Evolutionary conservation across 2,797 vertebrate genomes (phyloP).

Genomic region (Phalloptychus januarius): DNA sequence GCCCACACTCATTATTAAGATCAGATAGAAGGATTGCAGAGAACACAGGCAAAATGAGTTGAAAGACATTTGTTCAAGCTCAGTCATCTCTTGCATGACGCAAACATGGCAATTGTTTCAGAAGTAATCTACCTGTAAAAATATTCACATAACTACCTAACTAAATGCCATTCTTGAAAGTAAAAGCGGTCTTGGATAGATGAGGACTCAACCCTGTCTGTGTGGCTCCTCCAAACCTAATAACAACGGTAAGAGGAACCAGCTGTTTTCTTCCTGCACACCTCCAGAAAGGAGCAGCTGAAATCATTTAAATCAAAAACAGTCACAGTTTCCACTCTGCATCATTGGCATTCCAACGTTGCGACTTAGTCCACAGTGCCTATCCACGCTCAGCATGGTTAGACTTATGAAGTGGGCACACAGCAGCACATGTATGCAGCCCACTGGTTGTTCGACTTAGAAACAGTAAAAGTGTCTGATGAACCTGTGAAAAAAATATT

Average conservation of each 20-base stretch:
- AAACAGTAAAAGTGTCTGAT: conserved; percentile 52
- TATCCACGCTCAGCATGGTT: conserved; percentile 71
- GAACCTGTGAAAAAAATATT: neutral
- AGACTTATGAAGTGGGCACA: conserved; percentile 74
- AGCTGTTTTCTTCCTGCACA: conserved; percentile 75
- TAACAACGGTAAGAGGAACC: conserved; percentile 75
- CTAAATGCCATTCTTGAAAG: conserved; percentile 39
- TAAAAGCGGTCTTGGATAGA: conserved; percentile 32
- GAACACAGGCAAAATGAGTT: neutral
- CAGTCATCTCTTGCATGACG: neutral
- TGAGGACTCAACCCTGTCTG: conserved; percentile 46
- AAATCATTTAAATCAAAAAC: conserved; percentile 83
- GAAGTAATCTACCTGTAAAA: neutral
- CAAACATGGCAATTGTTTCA: neutral
- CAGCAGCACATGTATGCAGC: conserved; percentile 74
- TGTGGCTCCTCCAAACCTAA: conserved; percentile 58
- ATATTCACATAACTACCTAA: neutral
- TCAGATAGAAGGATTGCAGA: neutral
- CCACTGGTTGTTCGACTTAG: conserved; percentile 58
- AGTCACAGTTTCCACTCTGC: conserved; percentile 82
- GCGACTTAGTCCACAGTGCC: conserved; percentile 68
- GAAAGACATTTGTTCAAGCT: neutral
- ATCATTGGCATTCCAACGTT: conserved; percentile 79
- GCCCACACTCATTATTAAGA: neutral
- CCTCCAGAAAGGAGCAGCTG: conserved; percentile 79